phyloP scores from a whole-genome alignment of 2,113 vertebrate species.

The Hassar affinis region DNA sequence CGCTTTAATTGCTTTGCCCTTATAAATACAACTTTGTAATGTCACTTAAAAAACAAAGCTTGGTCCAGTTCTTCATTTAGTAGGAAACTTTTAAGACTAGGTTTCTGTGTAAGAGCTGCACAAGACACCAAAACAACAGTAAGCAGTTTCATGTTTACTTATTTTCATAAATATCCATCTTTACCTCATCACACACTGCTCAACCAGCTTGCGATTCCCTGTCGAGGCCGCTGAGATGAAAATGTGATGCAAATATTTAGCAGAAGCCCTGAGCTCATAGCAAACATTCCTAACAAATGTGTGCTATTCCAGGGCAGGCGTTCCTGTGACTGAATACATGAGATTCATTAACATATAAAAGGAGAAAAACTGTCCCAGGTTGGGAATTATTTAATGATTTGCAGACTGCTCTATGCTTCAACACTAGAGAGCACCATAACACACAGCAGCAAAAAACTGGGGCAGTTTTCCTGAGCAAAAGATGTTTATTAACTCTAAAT shows the following conservation, averaged over 20 bases:
- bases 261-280: neutral
- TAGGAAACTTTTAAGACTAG: neutral
- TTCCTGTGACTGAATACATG: neutral
- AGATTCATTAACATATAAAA: slow-evolving; percentile 14
- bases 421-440: slow-evolving; percentile 29
- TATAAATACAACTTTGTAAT: neutral
- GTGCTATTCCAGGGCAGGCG: neutral
- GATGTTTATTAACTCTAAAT: neutral
- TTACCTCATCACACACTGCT: neutral
- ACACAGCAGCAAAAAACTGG: neutral
- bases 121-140: neutral
- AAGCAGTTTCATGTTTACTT: neutral
- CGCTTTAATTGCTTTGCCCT: neutral
- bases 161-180: slow-evolving; percentile 23
- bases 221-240: neutral
- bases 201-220: neutral
- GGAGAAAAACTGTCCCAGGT: neutral
- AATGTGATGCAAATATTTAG: slow-evolving; percentile 7
- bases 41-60: neutral
- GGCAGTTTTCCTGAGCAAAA: neutral
- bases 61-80: neutral
- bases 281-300: slow-evolving; percentile 1
- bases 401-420: neutral
- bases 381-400: too few species aligned
- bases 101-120: neutral